Evolutionary conservation across 2,797 vertebrate genomes (phyloP).

Genomic region (Centroberyx gerrardi): DNA sequence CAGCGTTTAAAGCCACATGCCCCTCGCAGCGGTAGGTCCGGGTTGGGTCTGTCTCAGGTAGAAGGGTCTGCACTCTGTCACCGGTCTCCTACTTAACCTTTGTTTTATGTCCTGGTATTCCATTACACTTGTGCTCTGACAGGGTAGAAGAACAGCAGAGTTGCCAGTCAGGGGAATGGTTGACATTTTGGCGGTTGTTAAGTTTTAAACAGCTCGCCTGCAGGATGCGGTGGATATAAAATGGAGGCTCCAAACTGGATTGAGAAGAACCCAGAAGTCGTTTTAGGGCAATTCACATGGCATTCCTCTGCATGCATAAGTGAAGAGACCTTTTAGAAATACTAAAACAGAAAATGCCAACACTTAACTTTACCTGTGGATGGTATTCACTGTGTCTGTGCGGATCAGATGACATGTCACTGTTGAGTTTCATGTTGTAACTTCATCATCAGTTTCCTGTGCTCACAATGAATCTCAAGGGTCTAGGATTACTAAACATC

Average conservation of each 20-base stretch:
- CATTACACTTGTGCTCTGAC: conserved; percentile 54
- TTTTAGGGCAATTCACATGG: conserved; percentile 52
- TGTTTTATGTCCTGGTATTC: conserved; percentile 75
- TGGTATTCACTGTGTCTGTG: conserved; percentile 40
- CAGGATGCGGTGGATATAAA: conserved; percentile 64
- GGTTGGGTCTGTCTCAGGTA: conserved; percentile 42
- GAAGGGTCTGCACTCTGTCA: conserved; percentile 61
- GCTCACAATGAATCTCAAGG: background rate
- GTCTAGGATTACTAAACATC: background rate
- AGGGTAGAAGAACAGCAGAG: conserved; percentile 47
- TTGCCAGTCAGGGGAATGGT: conserved; percentile 68
- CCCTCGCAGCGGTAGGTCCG: conserved; percentile 41
- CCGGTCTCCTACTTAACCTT: conserved; percentile 76
- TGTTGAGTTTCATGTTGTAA: conserved; percentile 28
- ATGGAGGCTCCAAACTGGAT: conserved; percentile 50
- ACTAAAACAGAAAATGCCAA: conserved; percentile 65
- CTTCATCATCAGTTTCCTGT: conserved; percentile 6
- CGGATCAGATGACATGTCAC: conserved; percentile 21
- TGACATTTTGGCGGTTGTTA: conserved; percentile 80
- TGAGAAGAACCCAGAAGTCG: conserved; percentile 57
- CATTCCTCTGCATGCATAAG: conserved; percentile 65
- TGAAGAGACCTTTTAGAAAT: conserved; percentile 73
- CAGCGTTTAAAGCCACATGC: conserved; percentile 30
- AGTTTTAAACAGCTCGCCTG: conserved; percentile 70
- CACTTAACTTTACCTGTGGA: conserved; percentile 44